phyloP scores from a whole-genome alignment of 2,797 vertebrate species.

The Schizopygopsis pylzovi region DNA sequence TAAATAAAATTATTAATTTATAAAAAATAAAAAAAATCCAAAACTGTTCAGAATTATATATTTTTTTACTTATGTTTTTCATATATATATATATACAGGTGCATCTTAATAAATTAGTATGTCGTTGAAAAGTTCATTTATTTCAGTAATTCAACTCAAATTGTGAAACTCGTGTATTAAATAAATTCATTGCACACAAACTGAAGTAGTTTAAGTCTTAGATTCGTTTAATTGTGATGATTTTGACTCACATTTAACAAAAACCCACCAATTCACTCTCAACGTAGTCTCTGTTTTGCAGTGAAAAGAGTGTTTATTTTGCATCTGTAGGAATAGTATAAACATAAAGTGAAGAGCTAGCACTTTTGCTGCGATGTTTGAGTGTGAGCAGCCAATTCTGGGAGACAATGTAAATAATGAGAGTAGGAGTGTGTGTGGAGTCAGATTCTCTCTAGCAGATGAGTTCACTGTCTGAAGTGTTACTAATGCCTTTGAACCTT shows the following conservation, averaged over 20 bases:
- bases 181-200: too few species aligned
- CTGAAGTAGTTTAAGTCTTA: too few species aligned
- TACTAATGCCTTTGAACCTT: not conserved
- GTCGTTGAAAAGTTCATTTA: too few species aligned
- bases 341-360: slow-evolving; percentile 48
- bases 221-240: too few species aligned
- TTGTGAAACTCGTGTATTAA: too few species aligned
- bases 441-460: slow-evolving; percentile 48
- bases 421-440: slow-evolving; percentile 24
- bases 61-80: not conserved
- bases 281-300: slow-evolving; percentile 4
- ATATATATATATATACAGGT: not conserved
- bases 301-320: slow-evolving; percentile 53
- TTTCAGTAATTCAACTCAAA: too few species aligned
- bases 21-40: not conserved
- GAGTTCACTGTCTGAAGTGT: slow-evolving; percentile 37
- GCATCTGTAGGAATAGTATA: slow-evolving; percentile 38
- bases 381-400: slow-evolving; percentile 51
- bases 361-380: slow-evolving; percentile 41
- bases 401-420: slow-evolving; percentile 57
- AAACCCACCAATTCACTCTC: too few species aligned
- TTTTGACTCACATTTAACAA: too few species aligned
- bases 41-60: not conserved
- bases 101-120: too few species aligned
- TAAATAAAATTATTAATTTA: not conserved